These are phyloP conservation scores for Molanna angustata DNA, from an alignment of 2,888 invertebrate species.

Conservation along the genomic window DNA sequence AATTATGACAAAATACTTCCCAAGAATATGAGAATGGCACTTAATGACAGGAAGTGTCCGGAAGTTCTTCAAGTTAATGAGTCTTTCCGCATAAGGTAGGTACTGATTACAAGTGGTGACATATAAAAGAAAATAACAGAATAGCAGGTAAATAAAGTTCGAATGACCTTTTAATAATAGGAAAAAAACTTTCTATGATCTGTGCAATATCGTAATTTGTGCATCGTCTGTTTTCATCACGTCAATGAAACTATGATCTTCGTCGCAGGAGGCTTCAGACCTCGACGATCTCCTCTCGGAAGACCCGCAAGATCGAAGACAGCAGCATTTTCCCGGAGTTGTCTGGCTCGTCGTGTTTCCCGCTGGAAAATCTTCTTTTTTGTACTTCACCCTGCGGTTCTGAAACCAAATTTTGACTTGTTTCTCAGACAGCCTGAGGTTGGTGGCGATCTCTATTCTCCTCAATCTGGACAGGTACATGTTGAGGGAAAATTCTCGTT, in stretches of 20 bases:
- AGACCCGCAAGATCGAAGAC: conserved; percentile 46
- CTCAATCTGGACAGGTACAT: conserved; percentile 88
- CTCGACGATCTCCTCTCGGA: conserved; percentile 36
- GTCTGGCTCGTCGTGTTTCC: conserved; percentile 10
- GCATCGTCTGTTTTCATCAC: conserved; percentile 40
- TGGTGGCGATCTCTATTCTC: conserved; percentile 90
- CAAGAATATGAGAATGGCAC: too few relatives aligned
- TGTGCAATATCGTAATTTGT: conserved; percentile 13
- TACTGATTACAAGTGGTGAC: too few relatives aligned
- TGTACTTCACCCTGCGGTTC: conserved; percentile 88
- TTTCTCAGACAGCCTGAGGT: conserved; percentile 84
- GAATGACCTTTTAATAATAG: too few relatives aligned
- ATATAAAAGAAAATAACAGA: too few relatives aligned
- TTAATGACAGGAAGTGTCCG: too few relatives aligned
- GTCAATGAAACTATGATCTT: too few relatives aligned
- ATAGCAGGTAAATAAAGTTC: too few relatives aligned
- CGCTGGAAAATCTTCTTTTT: conserved; percentile 76
- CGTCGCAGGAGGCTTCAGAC: conserved; percentile 39
- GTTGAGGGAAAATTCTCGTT: conserved; percentile 84
- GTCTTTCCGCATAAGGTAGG: too few relatives aligned
- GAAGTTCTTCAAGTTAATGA: too few relatives aligned
- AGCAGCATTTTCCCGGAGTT: conserved; percentile 46
- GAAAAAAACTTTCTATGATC: too few relatives aligned
- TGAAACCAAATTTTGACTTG: conserved; percentile 97
- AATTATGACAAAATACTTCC: too few relatives aligned